Evolutionary conservation across 1,140 invertebrate species (phyloP).

Genomic region (Zeugodacus cucurbitae): DNA sequence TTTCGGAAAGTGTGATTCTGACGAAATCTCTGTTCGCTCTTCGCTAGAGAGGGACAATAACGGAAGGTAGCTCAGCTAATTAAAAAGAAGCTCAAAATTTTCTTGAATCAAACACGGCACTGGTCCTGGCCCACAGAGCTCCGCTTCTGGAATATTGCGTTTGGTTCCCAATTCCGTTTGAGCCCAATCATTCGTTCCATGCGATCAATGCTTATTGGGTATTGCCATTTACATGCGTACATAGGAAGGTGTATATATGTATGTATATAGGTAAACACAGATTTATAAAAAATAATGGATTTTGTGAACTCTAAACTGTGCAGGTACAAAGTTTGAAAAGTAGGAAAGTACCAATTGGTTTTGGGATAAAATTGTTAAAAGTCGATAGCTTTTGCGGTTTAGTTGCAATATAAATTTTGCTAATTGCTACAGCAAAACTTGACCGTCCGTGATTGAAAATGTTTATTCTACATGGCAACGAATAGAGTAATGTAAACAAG

Average conservation of each 20-base stretch:
- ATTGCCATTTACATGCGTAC: not conserved
- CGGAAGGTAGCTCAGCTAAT: no score
- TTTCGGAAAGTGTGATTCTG: no score
- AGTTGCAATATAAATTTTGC: constrained; percentile 18
- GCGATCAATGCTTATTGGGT: not conserved
- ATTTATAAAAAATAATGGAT: not conserved
- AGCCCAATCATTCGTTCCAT: no score
- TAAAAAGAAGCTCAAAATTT: no score
- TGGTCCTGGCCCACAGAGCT: no score
- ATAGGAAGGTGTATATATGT: not conserved
- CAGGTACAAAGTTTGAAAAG: not conserved
- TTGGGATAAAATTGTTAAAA: not conserved
- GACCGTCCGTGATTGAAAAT: not conserved
- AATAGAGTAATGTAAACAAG: no score
- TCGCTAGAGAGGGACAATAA: no score
- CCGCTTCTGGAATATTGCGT: no score
- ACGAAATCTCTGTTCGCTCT: no score
- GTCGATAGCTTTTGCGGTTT: constrained; percentile 18
- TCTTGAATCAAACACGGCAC: no score
- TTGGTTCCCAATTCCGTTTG: no score
- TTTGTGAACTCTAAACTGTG: not conserved
- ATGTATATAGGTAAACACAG: no score
- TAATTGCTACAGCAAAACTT: constrained; percentile 1
- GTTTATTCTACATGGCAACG: not conserved
- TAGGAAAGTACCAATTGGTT: not conserved